Conservation (phyloP, 1,140 invertebrate genomes). For the Nephila pilipes region DNA sequence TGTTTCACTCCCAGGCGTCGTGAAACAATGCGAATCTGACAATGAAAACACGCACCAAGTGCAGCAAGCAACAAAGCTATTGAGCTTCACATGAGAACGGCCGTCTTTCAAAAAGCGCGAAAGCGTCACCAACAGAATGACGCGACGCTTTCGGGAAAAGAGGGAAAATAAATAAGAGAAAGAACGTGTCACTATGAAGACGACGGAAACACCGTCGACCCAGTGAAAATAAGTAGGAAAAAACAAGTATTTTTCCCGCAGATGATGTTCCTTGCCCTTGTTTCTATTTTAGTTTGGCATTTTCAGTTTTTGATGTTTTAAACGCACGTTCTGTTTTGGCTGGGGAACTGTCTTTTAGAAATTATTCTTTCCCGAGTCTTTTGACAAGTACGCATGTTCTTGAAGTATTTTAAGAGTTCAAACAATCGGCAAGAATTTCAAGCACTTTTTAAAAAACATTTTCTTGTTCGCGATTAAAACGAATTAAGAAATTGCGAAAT, state of each 20-base stretch:
- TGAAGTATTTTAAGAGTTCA: not conserved
- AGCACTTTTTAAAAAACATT: too few species aligned
- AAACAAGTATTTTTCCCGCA: not conserved
- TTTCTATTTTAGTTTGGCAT: constrained; percentile 13
- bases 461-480: too few species aligned
- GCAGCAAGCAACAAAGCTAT: not conserved
- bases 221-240: not conserved
- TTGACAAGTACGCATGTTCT: constrained; percentile 8
- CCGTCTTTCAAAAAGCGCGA: not conserved
- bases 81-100: not conserved
- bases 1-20: not conserved
- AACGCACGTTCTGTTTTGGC: constrained; percentile 30
- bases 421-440: not conserved
- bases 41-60: not conserved
- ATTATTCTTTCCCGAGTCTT: not conserved
- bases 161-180: not conserved
- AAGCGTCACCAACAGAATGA: not conserved
- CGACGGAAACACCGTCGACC: not conserved
- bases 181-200: constrained; percentile 5
- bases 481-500: too few species aligned
- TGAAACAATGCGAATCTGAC: not conserved
- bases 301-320: not conserved
- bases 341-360: not conserved
- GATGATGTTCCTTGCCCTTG: constrained; percentile 28
- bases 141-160: not conserved